phyloP scores from a whole-genome alignment of 2,113 vertebrate species.

The Cyanoramphus novaezelandiae region DNA sequence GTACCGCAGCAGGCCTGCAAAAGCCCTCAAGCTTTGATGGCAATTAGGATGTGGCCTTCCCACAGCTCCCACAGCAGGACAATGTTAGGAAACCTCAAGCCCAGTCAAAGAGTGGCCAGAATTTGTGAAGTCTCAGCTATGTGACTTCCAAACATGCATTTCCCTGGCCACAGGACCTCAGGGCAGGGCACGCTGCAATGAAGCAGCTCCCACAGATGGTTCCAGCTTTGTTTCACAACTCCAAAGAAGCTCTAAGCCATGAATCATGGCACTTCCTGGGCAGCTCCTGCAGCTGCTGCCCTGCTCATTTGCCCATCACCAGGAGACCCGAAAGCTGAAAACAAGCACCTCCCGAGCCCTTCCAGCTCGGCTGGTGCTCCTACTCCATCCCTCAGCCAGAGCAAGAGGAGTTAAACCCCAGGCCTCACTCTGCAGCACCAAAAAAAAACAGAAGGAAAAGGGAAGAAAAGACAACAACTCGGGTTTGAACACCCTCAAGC shows the following conservation, averaged over 20 bases:
- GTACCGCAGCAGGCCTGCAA: background rate
- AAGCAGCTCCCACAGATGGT: background rate
- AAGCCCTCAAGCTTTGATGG: background rate
- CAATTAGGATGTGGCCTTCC: background rate
- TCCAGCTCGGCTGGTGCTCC: background rate
- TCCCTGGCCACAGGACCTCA: background rate
- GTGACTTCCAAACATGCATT: background rate
- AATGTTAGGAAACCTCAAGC: background rate
- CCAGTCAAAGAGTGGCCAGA: background rate
- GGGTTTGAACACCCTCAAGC: constrained; percentile 23
- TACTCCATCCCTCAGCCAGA: background rate
- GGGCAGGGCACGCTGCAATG: background rate
- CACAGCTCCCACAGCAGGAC: background rate
- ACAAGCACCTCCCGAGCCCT: background rate
- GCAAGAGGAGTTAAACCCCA: background rate
- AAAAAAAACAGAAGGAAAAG: accelerated
- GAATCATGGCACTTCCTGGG: background rate
- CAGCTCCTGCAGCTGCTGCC: background rate
- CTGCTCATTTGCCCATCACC: background rate
- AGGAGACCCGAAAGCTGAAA: background rate
- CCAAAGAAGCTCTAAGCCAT: background rate
- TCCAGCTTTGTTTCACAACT: background rate
- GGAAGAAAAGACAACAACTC: background rate
- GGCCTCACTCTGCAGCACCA: background rate
- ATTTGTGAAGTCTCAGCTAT: background rate